Conservation (phyloP, 2,888 invertebrate genomes). For the Drosophila austrosaltans region DNA sequence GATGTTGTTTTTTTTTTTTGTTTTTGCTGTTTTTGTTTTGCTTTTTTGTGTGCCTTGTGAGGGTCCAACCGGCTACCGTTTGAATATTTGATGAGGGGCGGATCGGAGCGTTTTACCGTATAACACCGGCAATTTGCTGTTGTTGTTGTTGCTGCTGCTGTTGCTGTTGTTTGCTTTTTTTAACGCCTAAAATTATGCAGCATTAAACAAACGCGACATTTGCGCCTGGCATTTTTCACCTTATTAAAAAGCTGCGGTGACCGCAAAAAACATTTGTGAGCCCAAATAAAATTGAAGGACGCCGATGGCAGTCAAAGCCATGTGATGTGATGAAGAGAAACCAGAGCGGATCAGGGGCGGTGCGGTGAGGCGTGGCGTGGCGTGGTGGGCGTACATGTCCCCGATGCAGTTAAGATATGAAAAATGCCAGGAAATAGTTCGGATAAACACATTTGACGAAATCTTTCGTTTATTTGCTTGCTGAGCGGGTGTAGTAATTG, state of each 20-base stretch:
- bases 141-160: constrained; percentile 16
- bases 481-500: neutral
- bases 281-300: constrained; percentile 7
- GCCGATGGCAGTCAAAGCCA: constrained; percentile 10
- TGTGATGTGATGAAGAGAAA: too few relatives aligned
- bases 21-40: constrained; percentile 13
- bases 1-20: constrained; percentile 45
- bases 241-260: constrained; percentile 50
- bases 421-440: constrained; percentile 10
- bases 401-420: constrained; percentile 13
- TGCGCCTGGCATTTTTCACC: constrained; percentile 54
- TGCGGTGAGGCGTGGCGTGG: neutral
- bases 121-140: constrained; percentile 66
- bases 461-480: constrained; percentile 13
- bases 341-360: too few relatives aligned
- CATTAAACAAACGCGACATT: constrained; percentile 62
- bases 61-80: constrained; percentile 63
- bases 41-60: constrained; percentile 4
- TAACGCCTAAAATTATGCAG: constrained; percentile 76
- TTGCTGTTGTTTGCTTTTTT: constrained; percentile 54
- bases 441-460: constrained; percentile 6
- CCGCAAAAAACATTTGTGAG: constrained; percentile 32
- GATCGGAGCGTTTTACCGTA: constrained; percentile 48
- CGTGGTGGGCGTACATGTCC: neutral
- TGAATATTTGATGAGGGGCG: constrained; percentile 74